Base-by-base conservation (phyloP, 2,888 invertebrate species). In the Drosophila meridionalis region DNA sequence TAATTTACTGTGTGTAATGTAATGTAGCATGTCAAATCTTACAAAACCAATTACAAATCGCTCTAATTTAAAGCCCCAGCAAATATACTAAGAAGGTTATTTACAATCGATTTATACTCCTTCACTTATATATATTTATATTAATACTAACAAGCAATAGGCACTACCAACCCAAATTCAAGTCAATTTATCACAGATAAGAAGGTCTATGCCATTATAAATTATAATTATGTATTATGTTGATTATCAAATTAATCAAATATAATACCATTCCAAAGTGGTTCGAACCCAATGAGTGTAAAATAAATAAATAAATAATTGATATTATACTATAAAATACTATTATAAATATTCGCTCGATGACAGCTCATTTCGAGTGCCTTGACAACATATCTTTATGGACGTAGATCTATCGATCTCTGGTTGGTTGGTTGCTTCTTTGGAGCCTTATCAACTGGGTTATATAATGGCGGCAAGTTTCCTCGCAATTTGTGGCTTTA, bases 401-500 rank as follows among this genome's bases (percentile, higher is more conserved):
- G 42, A n/a, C 6, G 42, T 12, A 28, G 11, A 55, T 42, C 3
- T 26, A 32, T 34, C 38, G 30, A n/a, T 26, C 36, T 26, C 28
- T 30, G 28, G 28, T 12, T 20, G 20, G 20, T 12, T 40, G 47
- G 34, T 14, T 11, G 43, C 12, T 40, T 45, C 43, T n/a, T 58
- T 14, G 20, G n/a, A 3, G 9, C 12, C 20, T 70, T 69, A 72
- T 76, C 72, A 57, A 12, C 0, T 28, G 4, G 7, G 36, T 62
- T 76, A 56, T 72, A 59, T 76, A 76, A 76, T 7, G 32, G 14
- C 28, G n/a, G 50, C 12, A 40, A 11, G 38, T 47, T 38, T 34
- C 20, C 38, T 20, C 28, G 34, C 60, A 55, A 26, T 42, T 42
- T 45, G 47, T 36, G 45, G 14, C 32, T 59, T 62, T 75, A 76